Percentiles rank a stretch among this genome's conserved stretches.
Evolutionary conservation across 2,797 vertebrate genomes (phyloP).

Genomic region (Rhadinocentrus ornatus): DNA sequence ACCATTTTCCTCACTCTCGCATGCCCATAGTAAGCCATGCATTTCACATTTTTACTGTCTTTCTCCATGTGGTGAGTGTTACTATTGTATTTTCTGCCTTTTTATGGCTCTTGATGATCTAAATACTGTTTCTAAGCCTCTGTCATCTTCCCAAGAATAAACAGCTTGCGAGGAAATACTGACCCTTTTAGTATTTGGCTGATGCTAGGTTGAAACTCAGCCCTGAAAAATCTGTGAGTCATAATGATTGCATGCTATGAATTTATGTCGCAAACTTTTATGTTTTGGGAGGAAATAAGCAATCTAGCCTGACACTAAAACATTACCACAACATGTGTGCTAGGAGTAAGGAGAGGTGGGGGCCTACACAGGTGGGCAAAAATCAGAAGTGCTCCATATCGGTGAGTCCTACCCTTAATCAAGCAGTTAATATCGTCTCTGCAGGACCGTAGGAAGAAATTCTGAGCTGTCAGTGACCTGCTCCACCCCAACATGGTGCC

Average conservation of each 20-base stretch:
- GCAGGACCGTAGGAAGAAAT: constrained; percentile 52
- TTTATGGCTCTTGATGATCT: constrained; percentile 18
- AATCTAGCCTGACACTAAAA: constrained; percentile 31
- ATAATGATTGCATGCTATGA: constrained; percentile 38
- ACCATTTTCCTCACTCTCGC: constrained; percentile 25
- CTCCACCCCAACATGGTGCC: neutral
- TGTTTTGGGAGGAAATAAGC: constrained; percentile 56
- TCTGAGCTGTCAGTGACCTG: neutral
- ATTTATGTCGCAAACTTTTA: constrained; percentile 44
- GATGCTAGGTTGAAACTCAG: constrained; percentile 44
- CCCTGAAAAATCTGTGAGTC: constrained; percentile 59
- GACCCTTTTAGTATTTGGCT: constrained; percentile 29
- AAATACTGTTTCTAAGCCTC: constrained; percentile 21
- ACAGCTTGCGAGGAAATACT: constrained; percentile 20
- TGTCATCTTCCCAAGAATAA: constrained; percentile 31
- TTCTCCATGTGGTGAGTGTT: constrained; percentile 47
- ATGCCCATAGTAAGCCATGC: constrained; percentile 29
- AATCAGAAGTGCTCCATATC: constrained; percentile 23
- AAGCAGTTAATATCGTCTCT: constrained; percentile 38
- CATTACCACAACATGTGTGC: constrained; percentile 30
- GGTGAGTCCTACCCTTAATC: constrained; percentile 20
- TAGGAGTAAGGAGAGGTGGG: neutral
- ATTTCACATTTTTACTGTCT: constrained; percentile 41
- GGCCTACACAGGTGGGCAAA: constrained; percentile 24
- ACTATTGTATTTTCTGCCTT: constrained; percentile 36